Evolutionary conservation across 2,113 vertebrate species (phyloP).

Genomic region (Mola mola): DNA sequence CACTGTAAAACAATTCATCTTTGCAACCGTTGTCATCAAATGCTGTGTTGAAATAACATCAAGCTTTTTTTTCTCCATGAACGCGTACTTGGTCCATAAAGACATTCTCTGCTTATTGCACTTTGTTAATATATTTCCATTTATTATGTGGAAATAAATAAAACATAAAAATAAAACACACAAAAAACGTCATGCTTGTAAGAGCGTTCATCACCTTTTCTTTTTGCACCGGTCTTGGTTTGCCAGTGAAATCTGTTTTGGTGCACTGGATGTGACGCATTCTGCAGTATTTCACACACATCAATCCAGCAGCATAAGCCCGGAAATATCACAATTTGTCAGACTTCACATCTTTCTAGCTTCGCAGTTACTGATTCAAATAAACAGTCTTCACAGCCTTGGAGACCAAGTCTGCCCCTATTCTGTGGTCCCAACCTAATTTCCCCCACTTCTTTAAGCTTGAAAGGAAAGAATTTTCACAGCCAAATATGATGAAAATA

Average conservation of each 20-base stretch:
- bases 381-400: constrained; percentile 7
- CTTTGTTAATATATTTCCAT: no score
- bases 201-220: not conserved
- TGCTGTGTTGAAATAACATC: not conserved
- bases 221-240: constrained; percentile 9
- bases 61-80: not conserved
- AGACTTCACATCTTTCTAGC: constrained; percentile 15
- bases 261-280: constrained; percentile 12
- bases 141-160: no score
- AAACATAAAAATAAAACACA: not conserved
- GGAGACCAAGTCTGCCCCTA: not conserved
- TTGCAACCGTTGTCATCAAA: not conserved
- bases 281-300: constrained; percentile 42
- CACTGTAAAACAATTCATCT: constrained; percentile 4
- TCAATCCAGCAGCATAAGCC: constrained; percentile 30
- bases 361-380: not conserved
- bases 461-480: not conserved
- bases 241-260: constrained; percentile 2
- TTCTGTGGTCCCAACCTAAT: not conserved
- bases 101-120: no score
- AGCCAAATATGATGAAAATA: not conserved
- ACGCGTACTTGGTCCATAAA: no score
- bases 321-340: constrained; percentile 25
- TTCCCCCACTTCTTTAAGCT: not conserved
- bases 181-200: not conserved